Conservation (phyloP, 2,797 vertebrate species). For the Chelon labrosus region DNA sequence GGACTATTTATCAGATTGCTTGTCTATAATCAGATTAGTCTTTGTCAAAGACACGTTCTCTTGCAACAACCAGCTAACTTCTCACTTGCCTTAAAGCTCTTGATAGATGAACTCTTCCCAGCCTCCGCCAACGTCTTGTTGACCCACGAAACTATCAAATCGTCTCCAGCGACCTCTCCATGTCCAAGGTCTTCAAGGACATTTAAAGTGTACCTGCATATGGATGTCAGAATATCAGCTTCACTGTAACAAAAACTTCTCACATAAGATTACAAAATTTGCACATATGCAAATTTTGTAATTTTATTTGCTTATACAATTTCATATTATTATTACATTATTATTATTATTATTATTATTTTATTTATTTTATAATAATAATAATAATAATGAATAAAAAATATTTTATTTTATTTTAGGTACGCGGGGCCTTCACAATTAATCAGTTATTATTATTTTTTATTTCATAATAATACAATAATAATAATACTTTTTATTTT, state of each 20-base stretch:
- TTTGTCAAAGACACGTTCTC: not conserved
- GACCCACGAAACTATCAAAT: conserved; percentile 94
- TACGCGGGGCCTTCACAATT: no score
- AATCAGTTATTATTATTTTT: no score
- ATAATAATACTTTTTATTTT: no score
- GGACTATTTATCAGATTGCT: not conserved
- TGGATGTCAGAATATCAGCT: not conserved
- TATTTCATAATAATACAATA: no score
- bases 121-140: conserved; percentile 90
- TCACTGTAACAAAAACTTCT: not conserved
- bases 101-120: conserved; percentile 92
- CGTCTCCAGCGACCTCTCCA: conserved; percentile 92
- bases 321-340: no score
- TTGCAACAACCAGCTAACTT: not conserved
- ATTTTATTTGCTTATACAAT: no score
- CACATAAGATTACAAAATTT: no score
- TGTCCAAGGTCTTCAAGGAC: conserved; percentile 93
- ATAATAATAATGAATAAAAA: no score
- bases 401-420: no score
- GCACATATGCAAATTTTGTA: no score
- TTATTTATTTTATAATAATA: no score
- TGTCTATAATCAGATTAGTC: not conserved
- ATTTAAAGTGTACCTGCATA: conserved; percentile 92
- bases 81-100: conserved; percentile 91
- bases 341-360: no score